Conservation (phyloP, 2,888 invertebrate species). For the Agrotis clavis region DNA sequence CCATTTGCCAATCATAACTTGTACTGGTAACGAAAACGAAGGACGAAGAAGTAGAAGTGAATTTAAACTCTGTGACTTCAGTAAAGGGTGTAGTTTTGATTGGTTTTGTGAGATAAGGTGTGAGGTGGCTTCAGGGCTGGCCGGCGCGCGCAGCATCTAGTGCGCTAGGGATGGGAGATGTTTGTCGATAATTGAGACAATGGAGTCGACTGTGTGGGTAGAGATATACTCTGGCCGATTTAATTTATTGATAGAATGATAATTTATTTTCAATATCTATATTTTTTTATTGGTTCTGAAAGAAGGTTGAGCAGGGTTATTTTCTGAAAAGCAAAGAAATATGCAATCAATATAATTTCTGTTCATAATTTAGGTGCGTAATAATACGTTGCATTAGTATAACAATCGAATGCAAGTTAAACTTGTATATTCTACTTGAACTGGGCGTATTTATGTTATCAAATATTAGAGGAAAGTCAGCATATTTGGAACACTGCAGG, state of each 20-base stretch:
- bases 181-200: slow-evolving; percentile 54
- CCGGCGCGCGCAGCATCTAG: slow-evolving; percentile 86
- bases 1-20: slow-evolving; percentile 73
- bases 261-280: neutral
- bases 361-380: neutral
- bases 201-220: neutral
- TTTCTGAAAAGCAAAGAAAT: neutral
- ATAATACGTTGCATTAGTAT: neutral
- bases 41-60: slow-evolving; percentile 38
- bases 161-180: slow-evolving; percentile 71
- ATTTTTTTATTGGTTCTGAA: neutral
- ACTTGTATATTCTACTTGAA: no score
- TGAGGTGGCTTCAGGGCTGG: slow-evolving; percentile 73
- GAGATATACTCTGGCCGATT: neutral
- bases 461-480: no score
- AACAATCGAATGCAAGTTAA: neutral
- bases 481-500: no score
- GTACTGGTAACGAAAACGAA: slow-evolving; percentile 68
- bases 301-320: neutral
- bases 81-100: slow-evolving; percentile 68
- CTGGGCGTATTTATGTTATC: no score
- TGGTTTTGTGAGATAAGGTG: slow-evolving; percentile 77
- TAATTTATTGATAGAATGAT: neutral
- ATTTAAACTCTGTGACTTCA: slow-evolving; percentile 60
- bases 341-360: neutral